A percentile compares a stretch with the other conserved stretches of the same genome.
Conservation (phyloP, 2,113 vertebrate species). For the Coryphaenoides rupestris region DNA sequence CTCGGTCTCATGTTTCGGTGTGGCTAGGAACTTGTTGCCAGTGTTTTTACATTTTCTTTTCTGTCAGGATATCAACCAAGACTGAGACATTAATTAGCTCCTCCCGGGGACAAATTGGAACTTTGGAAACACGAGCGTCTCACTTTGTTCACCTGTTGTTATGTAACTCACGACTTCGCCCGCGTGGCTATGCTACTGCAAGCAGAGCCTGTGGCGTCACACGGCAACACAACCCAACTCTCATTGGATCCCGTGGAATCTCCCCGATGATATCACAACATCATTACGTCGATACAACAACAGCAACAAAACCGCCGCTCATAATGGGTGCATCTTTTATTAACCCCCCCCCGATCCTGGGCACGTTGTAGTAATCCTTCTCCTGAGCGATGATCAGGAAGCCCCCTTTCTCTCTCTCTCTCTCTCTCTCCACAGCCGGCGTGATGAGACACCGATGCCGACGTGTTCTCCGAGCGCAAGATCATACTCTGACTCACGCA, state of each 20-base stretch:
- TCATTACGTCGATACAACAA: no score
- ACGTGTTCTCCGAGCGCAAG: constrained; percentile 29
- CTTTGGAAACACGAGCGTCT: constrained; percentile 61
- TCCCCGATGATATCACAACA: constrained; percentile 26
- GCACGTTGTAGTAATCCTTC: constrained; percentile 46
- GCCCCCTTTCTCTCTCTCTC: no score
- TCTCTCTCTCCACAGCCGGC: constrained; percentile 3
- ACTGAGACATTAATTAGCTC: constrained; percentile 64
- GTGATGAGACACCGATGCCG: no score
- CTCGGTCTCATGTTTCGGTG: no score
- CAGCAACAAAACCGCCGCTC: constrained; percentile 25
- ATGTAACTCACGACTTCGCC: constrained; percentile 56
- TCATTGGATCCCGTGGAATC: background rate
- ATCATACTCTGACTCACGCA: constrained; percentile 63
- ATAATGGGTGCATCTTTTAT: constrained; percentile 41
- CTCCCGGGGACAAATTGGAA: constrained; percentile 68
- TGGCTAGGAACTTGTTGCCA: no score
- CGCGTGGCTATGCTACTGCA: no score
- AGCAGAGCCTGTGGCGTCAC: no score
- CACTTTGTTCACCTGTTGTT: constrained; percentile 69
- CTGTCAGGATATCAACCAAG: constrained; percentile 59
- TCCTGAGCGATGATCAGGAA: constrained; percentile 31
- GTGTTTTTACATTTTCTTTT: constrained; percentile 17
- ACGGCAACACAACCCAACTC: no score
- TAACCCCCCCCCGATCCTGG: constrained; percentile 45